phyloP scores from a whole-genome alignment of 2,113 vertebrate species.

The Limnothrissa miodon region DNA sequence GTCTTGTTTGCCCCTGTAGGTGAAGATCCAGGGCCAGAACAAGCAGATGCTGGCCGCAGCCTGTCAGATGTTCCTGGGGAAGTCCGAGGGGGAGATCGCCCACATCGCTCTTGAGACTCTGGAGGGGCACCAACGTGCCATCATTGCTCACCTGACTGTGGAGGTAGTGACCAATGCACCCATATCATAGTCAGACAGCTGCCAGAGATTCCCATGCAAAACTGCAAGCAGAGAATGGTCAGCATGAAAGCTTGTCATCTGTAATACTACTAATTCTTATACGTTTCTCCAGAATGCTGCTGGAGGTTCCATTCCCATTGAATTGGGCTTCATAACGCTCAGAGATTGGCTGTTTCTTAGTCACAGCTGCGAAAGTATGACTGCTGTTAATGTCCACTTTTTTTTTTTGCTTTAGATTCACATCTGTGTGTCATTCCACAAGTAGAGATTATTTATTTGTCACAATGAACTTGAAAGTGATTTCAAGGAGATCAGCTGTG shows the following conservation, averaged over 20 bases:
- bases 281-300: too few relatives aligned
- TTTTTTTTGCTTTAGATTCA: too few relatives aligned
- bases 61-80: constrained; percentile 96
- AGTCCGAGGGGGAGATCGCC: constrained; percentile 82
- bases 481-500: too few relatives aligned
- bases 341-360: too few relatives aligned
- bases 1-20: constrained; percentile 61
- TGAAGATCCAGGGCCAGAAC: constrained; percentile 96
- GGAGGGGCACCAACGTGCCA: constrained; percentile 90
- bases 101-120: constrained; percentile 90
- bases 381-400: too few relatives aligned
- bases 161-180: constrained; percentile 68
- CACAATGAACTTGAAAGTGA: too few relatives aligned
- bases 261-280: not conserved
- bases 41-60: constrained; percentile 93
- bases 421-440: too few relatives aligned
- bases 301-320: too few relatives aligned
- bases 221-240: not conserved
- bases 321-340: too few relatives aligned
- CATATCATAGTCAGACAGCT: not conserved
- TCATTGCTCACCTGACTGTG: constrained; percentile 93
- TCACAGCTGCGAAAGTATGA: too few relatives aligned
- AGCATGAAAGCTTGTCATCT: not conserved
- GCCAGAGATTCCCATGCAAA: not conserved
- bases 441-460: too few relatives aligned